These are phyloP conservation scores for Nesogale talazaci DNA, from an alignment of 2,113 vertebrate genomes.

Conservation along the genomic window DNA sequence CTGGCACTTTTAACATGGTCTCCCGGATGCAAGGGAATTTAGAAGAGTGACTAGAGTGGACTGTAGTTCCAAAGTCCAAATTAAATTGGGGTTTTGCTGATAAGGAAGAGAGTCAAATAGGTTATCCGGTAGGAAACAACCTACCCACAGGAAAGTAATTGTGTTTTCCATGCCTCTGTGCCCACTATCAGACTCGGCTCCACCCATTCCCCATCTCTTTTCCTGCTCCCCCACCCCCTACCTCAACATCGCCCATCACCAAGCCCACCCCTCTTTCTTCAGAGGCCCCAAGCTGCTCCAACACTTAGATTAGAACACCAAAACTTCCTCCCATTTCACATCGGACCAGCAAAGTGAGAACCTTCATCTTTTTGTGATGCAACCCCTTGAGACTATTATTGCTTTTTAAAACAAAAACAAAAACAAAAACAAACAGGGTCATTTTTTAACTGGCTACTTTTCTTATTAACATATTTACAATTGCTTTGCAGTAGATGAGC, in stretches of 20 bases:
- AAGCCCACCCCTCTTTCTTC: background rate
- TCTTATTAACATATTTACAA: background rate
- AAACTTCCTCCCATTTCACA: background rate
- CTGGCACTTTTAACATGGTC: background rate
- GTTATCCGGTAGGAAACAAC: background rate
- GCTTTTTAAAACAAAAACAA: background rate
- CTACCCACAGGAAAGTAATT: background rate
- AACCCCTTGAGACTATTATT: background rate
- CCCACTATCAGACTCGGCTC: background rate
- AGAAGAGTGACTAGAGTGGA: background rate
- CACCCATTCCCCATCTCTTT: background rate
- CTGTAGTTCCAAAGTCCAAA: background rate
- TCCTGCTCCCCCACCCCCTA: background rate
- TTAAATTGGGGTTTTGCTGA: constrained; percentile 9
- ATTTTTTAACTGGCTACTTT: background rate
- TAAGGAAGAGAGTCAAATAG: background rate
- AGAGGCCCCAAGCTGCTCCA: background rate
- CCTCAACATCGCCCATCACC: background rate
- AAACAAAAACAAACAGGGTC: background rate
- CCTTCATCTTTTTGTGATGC: background rate
- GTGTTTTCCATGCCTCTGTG: background rate
- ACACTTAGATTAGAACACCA: background rate
- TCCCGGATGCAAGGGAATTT: background rate
- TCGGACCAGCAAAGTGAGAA: background rate
- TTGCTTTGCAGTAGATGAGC: background rate